Conservation (phyloP, 2,888 invertebrate species). For the Trichacis sp. region DNA sequence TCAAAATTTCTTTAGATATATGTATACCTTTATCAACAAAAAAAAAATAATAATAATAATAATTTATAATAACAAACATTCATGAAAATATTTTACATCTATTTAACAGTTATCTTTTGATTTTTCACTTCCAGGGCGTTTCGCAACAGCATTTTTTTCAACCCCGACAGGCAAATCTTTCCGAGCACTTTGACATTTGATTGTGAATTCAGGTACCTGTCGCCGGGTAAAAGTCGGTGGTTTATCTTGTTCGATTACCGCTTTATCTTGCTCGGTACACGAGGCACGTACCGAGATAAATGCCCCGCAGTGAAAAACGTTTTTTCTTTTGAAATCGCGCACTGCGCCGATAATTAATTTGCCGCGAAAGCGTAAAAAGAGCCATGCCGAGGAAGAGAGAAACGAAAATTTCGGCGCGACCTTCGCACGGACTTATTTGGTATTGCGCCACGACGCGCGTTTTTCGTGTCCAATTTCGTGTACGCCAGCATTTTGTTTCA, state of each 20-base stretch:
- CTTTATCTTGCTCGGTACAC: constrained; percentile 42
- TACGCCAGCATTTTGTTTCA: not conserved
- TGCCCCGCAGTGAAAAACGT: constrained; percentile 19
- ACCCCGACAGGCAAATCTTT: not conserved
- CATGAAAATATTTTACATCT: no score
- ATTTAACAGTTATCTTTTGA: no score
- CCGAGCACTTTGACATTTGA: not conserved
- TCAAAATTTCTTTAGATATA: no score
- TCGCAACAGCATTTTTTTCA: no score
- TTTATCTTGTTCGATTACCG: constrained; percentile 46
- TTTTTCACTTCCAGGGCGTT: no score
- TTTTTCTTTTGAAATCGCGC: constrained; percentile 9
- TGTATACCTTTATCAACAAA: no score
- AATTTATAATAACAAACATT: no score
- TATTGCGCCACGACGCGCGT: not conserved
- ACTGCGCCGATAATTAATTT: no score
- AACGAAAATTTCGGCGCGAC: not conserved
- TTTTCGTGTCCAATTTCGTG: not conserved
- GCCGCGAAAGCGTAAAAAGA: constrained; percentile 12
- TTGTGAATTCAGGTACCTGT: constrained; percentile 1
- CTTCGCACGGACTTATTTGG: not conserved
- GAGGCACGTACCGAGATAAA: constrained; percentile 32
- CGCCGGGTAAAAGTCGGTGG: constrained; percentile 38
- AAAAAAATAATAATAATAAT: no score
- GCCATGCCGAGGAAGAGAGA: not conserved